Percentiles rank a stretch among this genome's conserved stretches.
phyloP scores from a whole-genome alignment of 2,888 invertebrate species.

The Molanna angustata region DNA sequence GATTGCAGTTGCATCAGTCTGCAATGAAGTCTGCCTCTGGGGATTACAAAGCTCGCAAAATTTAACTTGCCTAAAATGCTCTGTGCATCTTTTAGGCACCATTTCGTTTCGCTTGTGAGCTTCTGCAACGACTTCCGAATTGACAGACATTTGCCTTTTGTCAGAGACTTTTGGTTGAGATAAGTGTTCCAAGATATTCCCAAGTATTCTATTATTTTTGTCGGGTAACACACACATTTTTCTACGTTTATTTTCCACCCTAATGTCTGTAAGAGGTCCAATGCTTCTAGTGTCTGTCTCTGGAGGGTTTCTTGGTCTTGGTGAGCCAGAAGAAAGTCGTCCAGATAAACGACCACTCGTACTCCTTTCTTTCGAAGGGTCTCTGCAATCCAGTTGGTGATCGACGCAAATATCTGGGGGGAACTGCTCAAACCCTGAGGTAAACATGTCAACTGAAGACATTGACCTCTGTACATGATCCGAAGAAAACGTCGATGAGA shows the following conservation, averaged over 20 bases:
- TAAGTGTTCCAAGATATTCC: constrained; percentile 1
- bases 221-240: background rate
- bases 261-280: constrained; percentile 2
- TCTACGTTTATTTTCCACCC: background rate
- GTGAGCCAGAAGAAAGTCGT: constrained; percentile 17
- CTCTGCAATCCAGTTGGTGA: constrained; percentile 5
- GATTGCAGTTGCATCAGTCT: background rate
- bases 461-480: background rate
- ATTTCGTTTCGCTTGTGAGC: background rate
- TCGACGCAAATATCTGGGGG: background rate
- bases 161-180: background rate
- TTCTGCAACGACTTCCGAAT: background rate
- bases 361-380: background rate
- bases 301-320: constrained; percentile 8
- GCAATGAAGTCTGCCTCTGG: constrained; percentile 7
- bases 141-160: background rate
- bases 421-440: constrained; percentile 1
- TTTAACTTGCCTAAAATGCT: constrained; percentile 1
- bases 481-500: background rate
- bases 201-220: background rate
- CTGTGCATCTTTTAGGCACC: constrained; percentile 1
- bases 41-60: constrained; percentile 6
- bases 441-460: constrained; percentile 1
- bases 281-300: constrained; percentile 3
- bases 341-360: constrained; percentile 5